phyloP scores from a whole-genome alignment of 2,797 vertebrate species.

The Paedocypris micromegethes region DNA sequence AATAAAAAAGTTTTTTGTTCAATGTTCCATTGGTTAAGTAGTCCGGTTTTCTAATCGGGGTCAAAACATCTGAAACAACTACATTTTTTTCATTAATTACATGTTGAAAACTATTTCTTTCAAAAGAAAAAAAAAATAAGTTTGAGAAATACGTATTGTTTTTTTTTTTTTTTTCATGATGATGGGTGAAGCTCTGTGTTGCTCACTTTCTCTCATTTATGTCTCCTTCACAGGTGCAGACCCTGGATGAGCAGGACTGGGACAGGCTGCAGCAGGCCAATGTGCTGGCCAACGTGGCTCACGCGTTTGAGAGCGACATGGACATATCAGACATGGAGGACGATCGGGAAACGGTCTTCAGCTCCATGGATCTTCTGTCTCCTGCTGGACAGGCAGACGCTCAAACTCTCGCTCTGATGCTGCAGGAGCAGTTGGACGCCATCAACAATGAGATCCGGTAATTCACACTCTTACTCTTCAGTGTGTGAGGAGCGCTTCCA shows the following conservation, averaged over 20 bases:
- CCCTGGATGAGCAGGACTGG: constrained; percentile 97
- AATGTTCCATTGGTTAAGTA: too few species aligned
- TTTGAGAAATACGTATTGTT: neutral
- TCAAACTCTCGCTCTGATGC: constrained; percentile 93
- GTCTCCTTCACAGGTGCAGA: constrained; percentile 86
- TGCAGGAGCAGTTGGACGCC: constrained; percentile 95
- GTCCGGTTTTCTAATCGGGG: too few species aligned
- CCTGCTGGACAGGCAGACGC: constrained; percentile 94
- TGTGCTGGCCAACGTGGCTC: constrained; percentile 91
- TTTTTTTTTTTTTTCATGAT: neutral
- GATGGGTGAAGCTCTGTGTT: too few species aligned
- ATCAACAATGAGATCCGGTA: constrained; percentile 98
- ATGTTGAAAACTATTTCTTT: too few species aligned
- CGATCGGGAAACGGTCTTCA: constrained; percentile 86
- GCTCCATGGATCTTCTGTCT: constrained; percentile 87
- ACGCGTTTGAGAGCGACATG: constrained; percentile 92
- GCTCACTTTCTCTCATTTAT: too few species aligned
- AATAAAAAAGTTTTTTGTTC: too few species aligned
- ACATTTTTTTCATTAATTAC: too few species aligned
- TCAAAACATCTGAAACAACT: too few species aligned
- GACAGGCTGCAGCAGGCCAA: constrained; percentile 95
- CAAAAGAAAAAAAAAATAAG: too few species aligned
- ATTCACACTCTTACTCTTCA: neutral
- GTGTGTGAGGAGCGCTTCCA: too few species aligned
- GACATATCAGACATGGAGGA: constrained; percentile 90